Evolutionary conservation across 2,888 invertebrate genomes (phyloP), one percentile per base, ranked within the genome.

Genomic region (Furcula furcula): DNA sequence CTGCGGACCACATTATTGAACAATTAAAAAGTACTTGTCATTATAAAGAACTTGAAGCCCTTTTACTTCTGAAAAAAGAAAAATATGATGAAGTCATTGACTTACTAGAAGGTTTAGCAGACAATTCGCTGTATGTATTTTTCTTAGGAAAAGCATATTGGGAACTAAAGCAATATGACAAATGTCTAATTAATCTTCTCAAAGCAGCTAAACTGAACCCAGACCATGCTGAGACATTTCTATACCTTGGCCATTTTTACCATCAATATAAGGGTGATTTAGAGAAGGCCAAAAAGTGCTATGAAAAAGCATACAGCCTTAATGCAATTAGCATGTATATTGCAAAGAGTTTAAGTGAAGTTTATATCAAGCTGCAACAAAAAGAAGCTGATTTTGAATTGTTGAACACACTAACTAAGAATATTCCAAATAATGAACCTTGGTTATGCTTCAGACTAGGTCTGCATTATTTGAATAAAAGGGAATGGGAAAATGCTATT

Each of bases 361-460:
- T 93, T 19, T 95, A 97, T 63, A 90, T 92, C 35, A 88, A 92
- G 54, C 68, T 92, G 25, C 91, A 92, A 42, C 92, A 94, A 49
- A 92, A 91, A 71, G 91, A 93, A 40, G 84, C 84, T 22, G 93
- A 94, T 76, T 89, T 92, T 63, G 83, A 90, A 42, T 76, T 95
- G 31, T 69, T 95, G 19, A 76, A 86, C 53, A 90, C 80, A 50
- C 55, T 82, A 56, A 58, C 67, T 19, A 81, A 86, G 43, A 76
- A 89, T 60, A 87, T 89, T 47, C 76, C 76, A 12, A 73, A 64
- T 22, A 85, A 89, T 29, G 90, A 92, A 22, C 91, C 92, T 47
- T 97, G 97, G 94, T 93, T 96, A 11, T 93, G 94, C 91, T 90
- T 97, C 31, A 93, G 97, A 69, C 86, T 98, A 31, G 98, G 98